phyloP scores from a whole-genome alignment of 1,140 invertebrate genomes.

The Philopotamus ludificatus region DNA sequence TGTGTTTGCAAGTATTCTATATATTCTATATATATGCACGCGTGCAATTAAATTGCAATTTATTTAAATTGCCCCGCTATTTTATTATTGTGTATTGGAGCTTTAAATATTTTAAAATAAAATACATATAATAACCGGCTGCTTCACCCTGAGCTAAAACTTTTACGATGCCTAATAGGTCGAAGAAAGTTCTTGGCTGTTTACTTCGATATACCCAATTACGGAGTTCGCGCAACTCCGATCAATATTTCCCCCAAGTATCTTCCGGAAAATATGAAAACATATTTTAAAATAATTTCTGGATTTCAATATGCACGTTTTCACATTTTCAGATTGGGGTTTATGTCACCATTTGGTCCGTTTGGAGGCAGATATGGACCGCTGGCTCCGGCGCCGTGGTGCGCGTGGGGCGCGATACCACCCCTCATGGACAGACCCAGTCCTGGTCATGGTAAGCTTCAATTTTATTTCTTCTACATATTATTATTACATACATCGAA shows the following conservation, averaged over 20 bases:
- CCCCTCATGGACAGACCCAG: conserved; percentile 55
- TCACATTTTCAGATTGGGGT: conserved; percentile 67
- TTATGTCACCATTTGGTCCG: conserved; percentile 76
- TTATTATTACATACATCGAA: conserved; percentile 1
- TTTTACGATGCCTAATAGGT: conserved; percentile 18
- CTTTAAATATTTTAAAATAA: background rate
- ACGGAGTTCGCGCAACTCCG: background rate
- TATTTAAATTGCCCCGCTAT: too few relatives aligned
- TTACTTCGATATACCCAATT: conserved; percentile 1
- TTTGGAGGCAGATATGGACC: conserved; percentile 67
- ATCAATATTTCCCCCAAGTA: conserved; percentile 4
- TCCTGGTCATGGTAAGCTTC: conserved; percentile 55
- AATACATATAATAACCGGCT: background rate
- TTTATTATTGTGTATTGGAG: too few relatives aligned
- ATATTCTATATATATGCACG: too few relatives aligned
- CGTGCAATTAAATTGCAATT: too few relatives aligned
- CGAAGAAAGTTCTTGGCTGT: background rate
- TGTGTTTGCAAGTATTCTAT: too few relatives aligned
- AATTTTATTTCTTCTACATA: too few relatives aligned
- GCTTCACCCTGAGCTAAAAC: conserved; percentile 3
- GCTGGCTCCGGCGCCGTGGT: conserved; percentile 63
- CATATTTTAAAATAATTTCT: background rate
- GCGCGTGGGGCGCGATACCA: conserved; percentile 56
- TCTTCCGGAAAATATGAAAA: background rate
- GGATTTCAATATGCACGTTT: conserved; percentile 6